Evolutionary conservation across 2,888 invertebrate species (phyloP), one percentile per base, ranked within the genome.

Genomic region (Andricus quercusramuli): DNA sequence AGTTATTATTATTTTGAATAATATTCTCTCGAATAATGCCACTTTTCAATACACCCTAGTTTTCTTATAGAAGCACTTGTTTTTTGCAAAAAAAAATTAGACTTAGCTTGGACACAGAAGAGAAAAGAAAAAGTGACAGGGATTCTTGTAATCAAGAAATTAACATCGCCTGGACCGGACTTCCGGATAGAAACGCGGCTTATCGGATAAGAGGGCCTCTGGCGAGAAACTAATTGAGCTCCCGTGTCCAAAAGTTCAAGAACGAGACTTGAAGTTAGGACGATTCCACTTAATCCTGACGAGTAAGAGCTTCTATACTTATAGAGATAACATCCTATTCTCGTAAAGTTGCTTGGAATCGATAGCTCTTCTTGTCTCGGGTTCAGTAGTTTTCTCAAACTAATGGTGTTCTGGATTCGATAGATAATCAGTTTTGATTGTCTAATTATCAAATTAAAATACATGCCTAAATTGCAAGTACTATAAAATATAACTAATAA

Each of bases 211-310:
- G 9, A 66, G n/a, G n/a, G 66, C 41, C 37, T 66, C 66, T 37
- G n/a, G 41, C 41, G 66, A 66, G 66, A 66, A 66, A 37, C 66
- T 66, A 66, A 66, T 66, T 66, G 66, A 66, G 37, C 66, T 41
- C 11, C 37, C 37, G n/a, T 66, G 66, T 66, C 66, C 66, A 66
- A 41, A 66, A 66, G 66, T 66, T 66, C n/a, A 37, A 20, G 41
- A 65, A 20, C 32, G 20, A 66, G 37, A 41, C 41, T 11, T 66
- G 0, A 66, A 66, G 66, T 66, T 66, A 66, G 66, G n/a, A 37
- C 37, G 66, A 32, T 66, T 66, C 66, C 32, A 32, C n/a, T 37
- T 66, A 66, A 66, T 32, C 66, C 66, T 17, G 41, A 41, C n/a
- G 8, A 65, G 65, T 32, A 20, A 65, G 32, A 29, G 32, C 65